These are phyloP conservation scores for Tiaroga cobitis DNA, from an alignment of 2,797 vertebrate genomes.

Conservation along the genomic window DNA sequence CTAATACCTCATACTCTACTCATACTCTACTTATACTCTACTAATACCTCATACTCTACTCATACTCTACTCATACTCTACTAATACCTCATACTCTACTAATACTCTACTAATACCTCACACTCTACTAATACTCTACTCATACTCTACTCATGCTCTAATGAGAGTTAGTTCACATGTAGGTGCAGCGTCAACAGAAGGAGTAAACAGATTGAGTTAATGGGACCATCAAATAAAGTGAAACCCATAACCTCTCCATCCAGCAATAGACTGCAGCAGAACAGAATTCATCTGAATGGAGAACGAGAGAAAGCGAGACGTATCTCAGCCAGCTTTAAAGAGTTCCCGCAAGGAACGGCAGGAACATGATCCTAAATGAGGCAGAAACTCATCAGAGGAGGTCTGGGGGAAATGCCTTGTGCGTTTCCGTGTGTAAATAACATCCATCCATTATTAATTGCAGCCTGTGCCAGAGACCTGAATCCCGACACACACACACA, in stretches of 20 bases:
- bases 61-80: too few species aligned
- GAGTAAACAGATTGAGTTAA: too few species aligned
- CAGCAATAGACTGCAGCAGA: background rate
- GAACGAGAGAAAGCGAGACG: conserved; percentile 17
- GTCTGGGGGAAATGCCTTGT: conserved; percentile 50
- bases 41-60: too few species aligned
- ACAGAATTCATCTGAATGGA: background rate
- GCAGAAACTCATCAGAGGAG: conserved; percentile 51
- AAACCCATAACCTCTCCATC: background rate
- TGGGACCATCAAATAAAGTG: too few species aligned
- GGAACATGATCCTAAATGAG: conserved; percentile 57
- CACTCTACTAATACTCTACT: too few species aligned
- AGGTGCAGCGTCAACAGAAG: too few species aligned
- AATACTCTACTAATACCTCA: too few species aligned
- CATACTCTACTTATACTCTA: too few species aligned
- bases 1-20: too few species aligned
- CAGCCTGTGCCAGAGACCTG: conserved; percentile 27
- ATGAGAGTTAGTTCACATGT: too few species aligned
- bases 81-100: too few species aligned
- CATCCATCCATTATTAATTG: conserved; percentile 57
- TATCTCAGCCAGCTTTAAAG: conserved; percentile 37
- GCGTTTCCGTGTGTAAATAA: conserved; percentile 46
- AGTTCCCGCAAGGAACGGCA: conserved; percentile 47
- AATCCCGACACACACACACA: background rate
- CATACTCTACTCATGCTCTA: too few species aligned